A percentile compares a stretch with the other conserved stretches of the same genome.
phyloP scores from a whole-genome alignment of 2,888 invertebrate genomes.

The Harpagoxenus sublaevis region DNA sequence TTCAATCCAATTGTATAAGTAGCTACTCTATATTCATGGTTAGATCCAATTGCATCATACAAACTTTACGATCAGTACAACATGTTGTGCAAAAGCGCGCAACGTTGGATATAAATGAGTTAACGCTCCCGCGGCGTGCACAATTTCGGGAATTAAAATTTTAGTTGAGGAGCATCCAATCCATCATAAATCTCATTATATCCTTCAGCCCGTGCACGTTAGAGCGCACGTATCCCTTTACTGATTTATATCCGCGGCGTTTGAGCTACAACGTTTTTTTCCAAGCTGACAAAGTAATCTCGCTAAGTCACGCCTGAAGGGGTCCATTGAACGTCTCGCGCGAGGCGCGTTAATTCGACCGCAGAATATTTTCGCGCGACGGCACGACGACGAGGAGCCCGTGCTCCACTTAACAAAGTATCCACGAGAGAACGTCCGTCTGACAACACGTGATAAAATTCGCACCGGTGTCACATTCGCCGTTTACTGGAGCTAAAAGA shows the following conservation, averaged over 20 bases:
- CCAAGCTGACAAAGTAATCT: conserved; percentile 50
- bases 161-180: conserved; percentile 17
- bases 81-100: conserved; percentile 17
- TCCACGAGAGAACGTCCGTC: conserved; percentile 18
- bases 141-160: conserved; percentile 54
- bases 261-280: conserved; percentile 39
- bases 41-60: conserved; percentile 32
- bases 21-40: conserved; percentile 10
- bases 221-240: conserved; percentile 45
- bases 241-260: conserved; percentile 44
- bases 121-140: conserved; percentile 25
- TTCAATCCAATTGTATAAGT: conserved; percentile 18
- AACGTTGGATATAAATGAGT: conserved; percentile 46
- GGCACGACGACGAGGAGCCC: conserved; percentile 22
- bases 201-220: conserved; percentile 17
- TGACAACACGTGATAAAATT: conserved; percentile 53
- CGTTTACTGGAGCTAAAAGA: neutral
- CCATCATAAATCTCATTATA: conserved; percentile 51
- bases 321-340: conserved; percentile 22
- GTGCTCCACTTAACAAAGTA: conserved; percentile 55
- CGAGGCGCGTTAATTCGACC: conserved; percentile 42
- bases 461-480: conserved; percentile 28
- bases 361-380: conserved; percentile 35
- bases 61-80: conserved; percentile 25
- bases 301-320: conserved; percentile 47